Conservation (phyloP, 2,888 invertebrate genomes). For the Netelia melanura region DNA sequence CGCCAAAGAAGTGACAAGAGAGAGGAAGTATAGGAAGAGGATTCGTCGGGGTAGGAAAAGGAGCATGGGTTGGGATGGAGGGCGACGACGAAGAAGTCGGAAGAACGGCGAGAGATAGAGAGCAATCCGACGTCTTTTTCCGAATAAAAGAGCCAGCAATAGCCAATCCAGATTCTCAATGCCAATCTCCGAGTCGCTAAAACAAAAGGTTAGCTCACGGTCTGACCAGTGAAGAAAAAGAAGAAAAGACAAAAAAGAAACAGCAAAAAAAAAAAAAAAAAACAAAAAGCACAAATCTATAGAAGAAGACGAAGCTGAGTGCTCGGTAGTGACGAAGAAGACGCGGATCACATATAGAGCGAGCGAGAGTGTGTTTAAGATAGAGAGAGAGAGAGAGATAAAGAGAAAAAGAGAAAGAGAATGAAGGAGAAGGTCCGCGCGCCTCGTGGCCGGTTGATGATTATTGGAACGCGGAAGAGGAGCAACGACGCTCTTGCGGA, state of each 20-base stretch:
- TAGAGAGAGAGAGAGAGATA: constrained; percentile 37
- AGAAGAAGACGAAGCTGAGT: constrained; percentile 56
- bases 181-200: constrained; percentile 15
- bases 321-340: constrained; percentile 68
- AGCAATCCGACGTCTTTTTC: neutral
- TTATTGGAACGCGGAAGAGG: constrained; percentile 80
- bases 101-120: neutral
- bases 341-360: constrained; percentile 46
- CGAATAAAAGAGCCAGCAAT: neutral
- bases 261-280: constrained; percentile 25
- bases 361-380: constrained; percentile 9
- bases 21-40: no score
- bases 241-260: constrained; percentile 58
- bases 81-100: no score
- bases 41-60: no score
- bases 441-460: constrained; percentile 68
- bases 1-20: no score
- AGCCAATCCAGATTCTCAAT: constrained; percentile 36
- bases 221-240: constrained; percentile 44
- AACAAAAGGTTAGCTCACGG: neutral
- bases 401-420: constrained; percentile 10
- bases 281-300: constrained; percentile 39
- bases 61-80: no score
- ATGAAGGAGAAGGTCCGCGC: constrained; percentile 69
- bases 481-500: constrained; percentile 70